Conservation (phyloP, 2,113 vertebrate genomes). For the Orthonyx spaldingii region DNA sequence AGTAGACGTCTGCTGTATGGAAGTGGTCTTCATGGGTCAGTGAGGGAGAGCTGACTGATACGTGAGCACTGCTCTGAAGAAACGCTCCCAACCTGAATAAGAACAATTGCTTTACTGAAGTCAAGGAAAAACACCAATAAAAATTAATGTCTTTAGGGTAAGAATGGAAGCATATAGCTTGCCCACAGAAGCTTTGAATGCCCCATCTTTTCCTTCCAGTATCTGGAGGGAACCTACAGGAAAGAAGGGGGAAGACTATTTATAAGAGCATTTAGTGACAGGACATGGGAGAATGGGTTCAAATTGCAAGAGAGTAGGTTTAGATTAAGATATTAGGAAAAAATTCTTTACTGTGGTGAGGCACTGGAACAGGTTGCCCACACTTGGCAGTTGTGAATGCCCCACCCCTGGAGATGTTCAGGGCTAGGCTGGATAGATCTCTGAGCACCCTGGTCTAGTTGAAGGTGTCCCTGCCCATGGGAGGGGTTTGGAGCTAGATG, state of each 20-base stretch:
- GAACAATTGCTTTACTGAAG: not conserved
- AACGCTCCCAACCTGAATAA: not conserved
- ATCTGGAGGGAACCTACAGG: not conserved
- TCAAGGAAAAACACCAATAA: not conserved
- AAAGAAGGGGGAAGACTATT: not conserved
- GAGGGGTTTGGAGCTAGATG: not conserved
- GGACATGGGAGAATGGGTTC: not conserved
- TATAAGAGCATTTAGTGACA: not conserved
- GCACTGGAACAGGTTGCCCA: no score
- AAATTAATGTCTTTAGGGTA: not conserved
- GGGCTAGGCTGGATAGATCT: not conserved
- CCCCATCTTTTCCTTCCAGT: not conserved
- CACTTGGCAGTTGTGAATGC: not conserved
- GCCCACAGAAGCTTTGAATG: not conserved
- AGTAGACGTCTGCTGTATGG: not conserved
- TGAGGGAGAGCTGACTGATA: not conserved
- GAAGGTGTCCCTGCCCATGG: not conserved
- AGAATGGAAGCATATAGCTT: not conserved
- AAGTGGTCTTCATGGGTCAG: fast-evolving
- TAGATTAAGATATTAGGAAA: not conserved
- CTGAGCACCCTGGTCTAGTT: not conserved
- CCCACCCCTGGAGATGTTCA: not conserved
- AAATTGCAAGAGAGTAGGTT: not conserved
- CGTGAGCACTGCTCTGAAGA: not conserved
- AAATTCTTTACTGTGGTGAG: not conserved